Base-by-base conservation (phyloP, 1,140 invertebrate genomes). In the Nasonia longicornis region DNA sequence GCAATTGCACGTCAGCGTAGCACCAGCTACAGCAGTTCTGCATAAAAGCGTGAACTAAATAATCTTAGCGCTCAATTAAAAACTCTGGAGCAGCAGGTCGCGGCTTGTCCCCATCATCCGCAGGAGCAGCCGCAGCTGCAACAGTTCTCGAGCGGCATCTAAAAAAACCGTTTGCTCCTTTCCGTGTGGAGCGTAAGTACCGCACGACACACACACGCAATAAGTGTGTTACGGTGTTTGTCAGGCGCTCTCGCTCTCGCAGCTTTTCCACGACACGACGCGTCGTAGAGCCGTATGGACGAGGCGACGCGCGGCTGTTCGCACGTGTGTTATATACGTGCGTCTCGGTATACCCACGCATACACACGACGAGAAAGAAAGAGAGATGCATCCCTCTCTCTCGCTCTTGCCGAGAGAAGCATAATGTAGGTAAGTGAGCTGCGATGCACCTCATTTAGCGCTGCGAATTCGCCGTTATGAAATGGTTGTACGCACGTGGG, bases 361-460 rank as follows among this genome's bases (percentile, higher is more conserved):
- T 71, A 70, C 35, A 42, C 48, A 42, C 48, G 26, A n/a, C 38
- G 70, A 67, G 85, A 85, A 83, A 58, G 52, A 58, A 58, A 75
- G n/a, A 48, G 20, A 82, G 85, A 85, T 83, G 82, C 81, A 86
- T 83, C 83, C 70, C 74, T 42, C 38, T 42, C 10, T 7, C 38
- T 7, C 8, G 4, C 38, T 7, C 38, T 7, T 7, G 38, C 38
- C 67, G 48, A 66, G 82, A 69, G 20, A 48, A 45, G 11, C 8
- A 79, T 90, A 90, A 91, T 91, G 89, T 91, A 91, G 90, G 90
- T 91, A 91, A 91, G 90, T 91, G 87, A 89, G 89, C 88, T 91
- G 88, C 63, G 81, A 73, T 77, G 73, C 67, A 45, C 66, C 75
- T 82, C 74, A 81, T 72, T 81, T 77, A 45, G 20, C 66, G 42